phyloP scores from a whole-genome alignment of 2,888 invertebrate genomes.

The Anoplius nigerrimus region DNA sequence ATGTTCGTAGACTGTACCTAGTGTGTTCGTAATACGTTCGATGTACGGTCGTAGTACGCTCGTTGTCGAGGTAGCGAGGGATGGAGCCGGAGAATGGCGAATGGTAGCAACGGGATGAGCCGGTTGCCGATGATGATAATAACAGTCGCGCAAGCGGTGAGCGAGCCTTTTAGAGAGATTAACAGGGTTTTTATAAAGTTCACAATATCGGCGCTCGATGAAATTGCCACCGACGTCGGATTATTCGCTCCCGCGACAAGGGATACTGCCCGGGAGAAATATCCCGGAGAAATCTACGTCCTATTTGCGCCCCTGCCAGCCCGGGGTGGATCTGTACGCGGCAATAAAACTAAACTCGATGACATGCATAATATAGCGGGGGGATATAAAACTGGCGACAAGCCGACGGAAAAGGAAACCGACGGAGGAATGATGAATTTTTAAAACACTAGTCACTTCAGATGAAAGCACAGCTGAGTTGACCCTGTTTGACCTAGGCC shows the following conservation, averaged over 20 bases:
- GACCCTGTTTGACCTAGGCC: constrained; percentile 27
- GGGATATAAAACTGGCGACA: constrained; percentile 44
- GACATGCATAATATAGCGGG: constrained; percentile 43
- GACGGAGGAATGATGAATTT: constrained; percentile 39
- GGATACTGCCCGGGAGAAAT: constrained; percentile 21
- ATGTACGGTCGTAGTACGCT: no score
- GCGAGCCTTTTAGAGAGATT: no score
- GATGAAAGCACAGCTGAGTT: constrained; percentile 14
- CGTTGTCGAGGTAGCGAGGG: no score
- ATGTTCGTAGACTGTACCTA: no score
- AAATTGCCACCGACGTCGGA: constrained; percentile 1
- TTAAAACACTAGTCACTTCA: constrained; percentile 32
- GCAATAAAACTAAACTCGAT: constrained; percentile 42
- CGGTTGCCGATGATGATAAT: no score
- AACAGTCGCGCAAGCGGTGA: no score
- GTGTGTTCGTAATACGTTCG: no score
- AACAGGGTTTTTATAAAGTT: not conserved
- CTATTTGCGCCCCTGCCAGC: constrained; percentile 39
- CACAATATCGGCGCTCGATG: not conserved
- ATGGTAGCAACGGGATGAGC: no score
- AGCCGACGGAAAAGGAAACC: constrained; percentile 29
- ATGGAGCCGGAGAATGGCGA: no score
- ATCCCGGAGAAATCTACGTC: constrained; percentile 33
- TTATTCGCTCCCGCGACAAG: constrained; percentile 7
- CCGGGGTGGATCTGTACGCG: constrained; percentile 21